Evolutionary conservation across 2,113 vertebrate species (phyloP).

Genomic region (Dicaeum eximium): DNA sequence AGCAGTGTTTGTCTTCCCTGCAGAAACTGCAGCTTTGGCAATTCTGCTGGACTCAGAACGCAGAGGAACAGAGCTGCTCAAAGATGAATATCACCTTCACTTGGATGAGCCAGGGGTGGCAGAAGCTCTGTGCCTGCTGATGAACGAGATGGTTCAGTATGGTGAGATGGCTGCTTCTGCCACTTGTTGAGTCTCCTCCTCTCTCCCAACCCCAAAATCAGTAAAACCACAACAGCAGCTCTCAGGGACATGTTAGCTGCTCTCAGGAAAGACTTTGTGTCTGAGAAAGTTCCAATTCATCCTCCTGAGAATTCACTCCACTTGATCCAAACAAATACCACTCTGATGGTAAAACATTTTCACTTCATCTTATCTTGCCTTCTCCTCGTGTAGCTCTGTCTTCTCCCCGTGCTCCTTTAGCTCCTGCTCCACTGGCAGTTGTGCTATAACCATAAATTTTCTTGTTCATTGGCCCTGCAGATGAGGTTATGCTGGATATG

Average conservation of each 20-base stretch:
- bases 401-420: not conserved
- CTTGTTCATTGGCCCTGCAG: constrained; percentile 27
- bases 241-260: not conserved
- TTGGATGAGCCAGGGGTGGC: constrained; percentile 51
- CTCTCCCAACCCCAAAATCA: not conserved
- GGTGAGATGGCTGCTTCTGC: constrained; percentile 28
- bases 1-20: not conserved
- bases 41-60: not conserved
- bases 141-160: constrained; percentile 54
- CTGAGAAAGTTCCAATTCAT: not conserved
- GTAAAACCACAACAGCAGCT: not conserved
- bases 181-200: not conserved
- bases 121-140: constrained; percentile 61
- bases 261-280: not conserved
- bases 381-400: not conserved
- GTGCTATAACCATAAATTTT: not conserved
- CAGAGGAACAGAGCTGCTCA: constrained; percentile 46
- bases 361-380: not conserved
- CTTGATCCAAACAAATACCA: not conserved
- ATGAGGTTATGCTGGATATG: constrained; percentile 54
- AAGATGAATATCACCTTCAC: constrained; percentile 18
- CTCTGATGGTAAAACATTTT: not conserved
- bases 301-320: not conserved
- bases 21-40: constrained; percentile 70
- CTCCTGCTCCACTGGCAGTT: not conserved